Evolutionary conservation across 2,888 invertebrate genomes (phyloP).

Genomic region (Heliconius ismenius): DNA sequence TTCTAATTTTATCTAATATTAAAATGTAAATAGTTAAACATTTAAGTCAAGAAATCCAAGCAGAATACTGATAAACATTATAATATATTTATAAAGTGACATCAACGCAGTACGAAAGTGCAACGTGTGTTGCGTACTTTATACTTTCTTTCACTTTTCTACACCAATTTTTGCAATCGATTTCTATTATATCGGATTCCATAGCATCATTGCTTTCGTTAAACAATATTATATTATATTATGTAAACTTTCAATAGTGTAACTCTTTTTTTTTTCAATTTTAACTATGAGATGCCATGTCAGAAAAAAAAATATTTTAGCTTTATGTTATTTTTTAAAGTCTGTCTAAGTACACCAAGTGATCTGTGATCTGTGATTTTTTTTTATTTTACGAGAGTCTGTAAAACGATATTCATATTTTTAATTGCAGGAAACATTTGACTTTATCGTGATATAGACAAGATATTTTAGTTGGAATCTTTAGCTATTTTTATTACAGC

Average conservation of each 20-base stretch:
- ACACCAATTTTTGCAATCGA: constrained; percentile 49
- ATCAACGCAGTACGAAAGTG: constrained; percentile 47
- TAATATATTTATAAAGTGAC: constrained; percentile 39
- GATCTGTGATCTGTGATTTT: too few relatives aligned
- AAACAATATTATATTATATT: not conserved
- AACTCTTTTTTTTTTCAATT: not conserved
- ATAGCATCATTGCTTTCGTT: constrained; percentile 26
- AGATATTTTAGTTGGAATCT: not conserved
- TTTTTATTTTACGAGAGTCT: too few relatives aligned
- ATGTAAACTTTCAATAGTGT: not conserved
- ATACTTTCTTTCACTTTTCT: constrained; percentile 50
- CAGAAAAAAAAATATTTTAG: too few relatives aligned
- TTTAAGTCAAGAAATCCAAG: constrained; percentile 13
- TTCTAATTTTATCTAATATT: constrained; percentile 1
- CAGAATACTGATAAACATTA: constrained; percentile 39
- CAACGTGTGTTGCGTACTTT: constrained; percentile 50
- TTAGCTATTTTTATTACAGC: not conserved
- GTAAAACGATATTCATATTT: not conserved
- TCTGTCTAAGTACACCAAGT: too few relatives aligned
- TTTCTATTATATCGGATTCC: constrained; percentile 43
- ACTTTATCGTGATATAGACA: not conserved
- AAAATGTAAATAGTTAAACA: not conserved
- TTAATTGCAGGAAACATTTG: not conserved
- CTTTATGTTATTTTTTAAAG: too few relatives aligned
- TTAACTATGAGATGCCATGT: too few relatives aligned